phyloP scores from a whole-genome alignment of 2,113 vertebrate genomes.

The Mungos mungo region DNA sequence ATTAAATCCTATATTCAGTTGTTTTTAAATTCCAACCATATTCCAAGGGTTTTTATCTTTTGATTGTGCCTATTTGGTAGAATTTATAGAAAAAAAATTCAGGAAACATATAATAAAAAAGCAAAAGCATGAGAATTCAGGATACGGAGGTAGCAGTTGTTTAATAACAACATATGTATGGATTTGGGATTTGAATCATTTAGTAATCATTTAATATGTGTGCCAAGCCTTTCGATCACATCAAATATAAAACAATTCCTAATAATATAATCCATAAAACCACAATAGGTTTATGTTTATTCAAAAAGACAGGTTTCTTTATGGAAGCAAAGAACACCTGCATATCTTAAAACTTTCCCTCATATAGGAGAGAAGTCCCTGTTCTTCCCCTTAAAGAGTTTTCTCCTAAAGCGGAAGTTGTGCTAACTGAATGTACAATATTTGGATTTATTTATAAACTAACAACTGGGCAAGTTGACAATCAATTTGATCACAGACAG shows the following conservation, averaged over 20 bases:
- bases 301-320: background rate
- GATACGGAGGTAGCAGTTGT: background rate
- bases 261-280: background rate
- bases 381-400: background rate
- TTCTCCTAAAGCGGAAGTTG: background rate
- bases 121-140: background rate
- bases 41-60: background rate
- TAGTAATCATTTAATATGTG: background rate
- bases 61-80: background rate
- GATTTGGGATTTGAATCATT: background rate
- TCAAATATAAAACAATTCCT: background rate
- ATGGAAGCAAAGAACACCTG: background rate
- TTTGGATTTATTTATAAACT: background rate
- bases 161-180: background rate
- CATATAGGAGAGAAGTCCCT: background rate
- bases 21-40: background rate
- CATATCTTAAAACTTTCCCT: background rate
- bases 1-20: background rate
- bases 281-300: background rate
- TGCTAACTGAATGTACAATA: background rate
- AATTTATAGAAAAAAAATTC: background rate
- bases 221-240: background rate
- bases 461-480: background rate
- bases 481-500: background rate
- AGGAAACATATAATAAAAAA: background rate